These are phyloP conservation scores for Tragelaphus imberbis DNA, from an alignment of 2,113 vertebrate species.

Conservation along the genomic window DNA sequence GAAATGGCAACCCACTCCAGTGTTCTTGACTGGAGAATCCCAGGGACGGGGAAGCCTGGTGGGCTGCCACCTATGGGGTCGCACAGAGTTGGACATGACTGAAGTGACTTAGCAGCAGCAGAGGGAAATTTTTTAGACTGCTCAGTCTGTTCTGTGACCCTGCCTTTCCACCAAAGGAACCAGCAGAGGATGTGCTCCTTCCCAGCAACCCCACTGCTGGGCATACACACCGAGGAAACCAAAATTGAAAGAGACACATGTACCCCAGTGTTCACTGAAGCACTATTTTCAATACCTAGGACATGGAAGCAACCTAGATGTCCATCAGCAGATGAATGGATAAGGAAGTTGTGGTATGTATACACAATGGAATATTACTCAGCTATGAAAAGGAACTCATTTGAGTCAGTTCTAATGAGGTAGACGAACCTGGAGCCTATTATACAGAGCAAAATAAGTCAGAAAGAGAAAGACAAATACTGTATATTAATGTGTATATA, in stretches of 20 bases:
- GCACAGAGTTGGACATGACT: neutral
- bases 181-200: neutral
- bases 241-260: neutral
- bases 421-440: neutral
- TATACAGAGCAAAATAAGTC: neutral
- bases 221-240: neutral
- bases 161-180: neutral
- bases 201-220: neutral
- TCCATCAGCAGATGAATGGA: neutral
- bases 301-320: neutral
- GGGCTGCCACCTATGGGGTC: fast-evolving
- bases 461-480: neutral
- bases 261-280: neutral
- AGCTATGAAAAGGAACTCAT: neutral
- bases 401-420: neutral
- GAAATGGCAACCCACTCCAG: neutral
- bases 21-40: neutral
- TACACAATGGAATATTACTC: neutral
- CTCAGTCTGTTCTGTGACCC: neutral
- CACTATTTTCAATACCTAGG: neutral
- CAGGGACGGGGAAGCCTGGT: neutral
- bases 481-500: neutral
- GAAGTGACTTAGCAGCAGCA: neutral
- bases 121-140: neutral
- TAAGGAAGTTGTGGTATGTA: neutral